Base-by-base conservation (phyloP, 1,140 invertebrate genomes). In the Zaprionus ornatus region DNA sequence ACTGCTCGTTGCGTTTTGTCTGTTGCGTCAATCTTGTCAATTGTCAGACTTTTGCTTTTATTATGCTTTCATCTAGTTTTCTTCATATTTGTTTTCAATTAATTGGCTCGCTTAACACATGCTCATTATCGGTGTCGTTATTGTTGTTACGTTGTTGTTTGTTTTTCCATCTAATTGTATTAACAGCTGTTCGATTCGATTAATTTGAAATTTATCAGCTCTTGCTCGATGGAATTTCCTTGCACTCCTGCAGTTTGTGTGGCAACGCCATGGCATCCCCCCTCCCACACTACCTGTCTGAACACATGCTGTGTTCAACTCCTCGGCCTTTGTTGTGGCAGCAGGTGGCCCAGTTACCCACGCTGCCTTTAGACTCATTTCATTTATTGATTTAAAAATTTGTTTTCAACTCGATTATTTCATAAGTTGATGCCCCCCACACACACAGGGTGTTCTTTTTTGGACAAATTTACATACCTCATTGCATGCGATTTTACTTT, bases 1-100 rank as follows among this genome's bases (percentile, higher is more conserved):
- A 25, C 23, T 42, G 23, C 19, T n/a, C 48, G 55, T 48, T 32
- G 40, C 63, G 52, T 52, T 19, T 48, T 32, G 63, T 35, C 19
- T 45, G 59, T 88, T 88, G 85, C 85, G 84, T 88, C 85, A 88
- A 88, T 88, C 78, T 71, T 71, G 85, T 88, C 84, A 87, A 87
- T 88, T 87, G 84, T 64, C 64, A 79, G 63, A 63, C 72, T 72
- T 82, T 77, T 84, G 76, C 62, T 86, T 69, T 77, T 52, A 13
- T 29, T 56, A 9, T 56, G 54, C 54, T 25, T 59, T 68, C 45
- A 48, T 45, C 45, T 27, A 52, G 63, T 55, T 71, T 75, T 32
- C 29, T 80, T 45, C 23, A 32, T 56, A 55, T 73, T 66, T 59
- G 54, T 77, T 80, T 78, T 69, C 62, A 77, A 68, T 79, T 72